phyloP scores from a whole-genome alignment of 2,113 vertebrate genomes.

The Saccopteryx leptura region DNA sequence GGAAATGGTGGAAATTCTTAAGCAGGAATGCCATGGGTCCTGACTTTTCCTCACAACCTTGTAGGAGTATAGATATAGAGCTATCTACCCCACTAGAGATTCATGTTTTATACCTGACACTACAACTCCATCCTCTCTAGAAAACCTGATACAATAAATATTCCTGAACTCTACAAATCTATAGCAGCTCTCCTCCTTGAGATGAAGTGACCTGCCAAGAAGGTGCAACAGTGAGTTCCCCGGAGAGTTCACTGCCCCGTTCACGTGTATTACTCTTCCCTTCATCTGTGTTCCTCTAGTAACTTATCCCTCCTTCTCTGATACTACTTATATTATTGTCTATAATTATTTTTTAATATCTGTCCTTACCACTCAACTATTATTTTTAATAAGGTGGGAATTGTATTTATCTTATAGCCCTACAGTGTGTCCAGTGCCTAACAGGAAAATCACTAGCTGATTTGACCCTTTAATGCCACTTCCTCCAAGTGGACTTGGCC shows the following conservation, averaged over 20 bases:
- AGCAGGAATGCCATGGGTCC: neutral
- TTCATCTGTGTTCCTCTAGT: neutral
- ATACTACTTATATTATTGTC: neutral
- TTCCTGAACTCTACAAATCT: neutral
- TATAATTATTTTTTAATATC: neutral
- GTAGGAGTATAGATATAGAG: neutral
- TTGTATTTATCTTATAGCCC: neutral
- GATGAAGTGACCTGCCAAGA: neutral
- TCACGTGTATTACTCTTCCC: neutral
- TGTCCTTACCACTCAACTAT: neutral
- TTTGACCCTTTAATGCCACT: neutral
- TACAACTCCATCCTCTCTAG: neutral
- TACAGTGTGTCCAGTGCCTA: neutral
- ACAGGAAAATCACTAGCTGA: neutral
- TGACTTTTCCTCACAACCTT: neutral
- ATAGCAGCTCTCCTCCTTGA: neutral
- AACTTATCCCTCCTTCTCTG: neutral
- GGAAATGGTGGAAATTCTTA: neutral
- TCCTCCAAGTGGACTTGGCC: neutral
- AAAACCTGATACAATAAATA: neutral
- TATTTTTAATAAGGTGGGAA: neutral
- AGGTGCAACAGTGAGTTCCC: neutral
- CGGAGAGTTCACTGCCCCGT: neutral
- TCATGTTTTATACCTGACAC: neutral
- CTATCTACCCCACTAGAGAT: neutral